Evolutionary conservation across 2,113 vertebrate genomes (phyloP).

Genomic region (Cranoglanis bouderius): DNA sequence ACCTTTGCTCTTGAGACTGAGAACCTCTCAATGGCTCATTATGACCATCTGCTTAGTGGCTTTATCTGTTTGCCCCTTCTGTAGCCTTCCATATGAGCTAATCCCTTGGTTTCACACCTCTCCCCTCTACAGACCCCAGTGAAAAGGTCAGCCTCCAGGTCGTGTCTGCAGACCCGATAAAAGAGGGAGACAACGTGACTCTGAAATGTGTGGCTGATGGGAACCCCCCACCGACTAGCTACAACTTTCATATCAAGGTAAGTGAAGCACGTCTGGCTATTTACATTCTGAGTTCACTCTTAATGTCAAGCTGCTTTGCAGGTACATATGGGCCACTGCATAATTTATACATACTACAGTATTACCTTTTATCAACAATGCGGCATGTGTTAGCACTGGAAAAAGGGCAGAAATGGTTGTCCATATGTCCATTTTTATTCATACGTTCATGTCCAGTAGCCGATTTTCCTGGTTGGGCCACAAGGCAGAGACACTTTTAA

Average conservation of each 20-base stretch:
- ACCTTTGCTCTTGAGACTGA: constrained; percentile 43
- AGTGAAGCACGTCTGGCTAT: neutral
- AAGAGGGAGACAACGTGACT: constrained; percentile 90
- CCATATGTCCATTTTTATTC: neutral
- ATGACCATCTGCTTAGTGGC: constrained; percentile 43
- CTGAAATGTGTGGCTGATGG: constrained; percentile 90
- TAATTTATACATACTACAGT: constrained; percentile 16
- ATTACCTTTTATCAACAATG: constrained; percentile 3
- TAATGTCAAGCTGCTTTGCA: constrained; percentile 9
- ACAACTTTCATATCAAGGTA: constrained; percentile 84
- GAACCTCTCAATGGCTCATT: constrained; percentile 34
- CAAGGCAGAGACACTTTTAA: neutral
- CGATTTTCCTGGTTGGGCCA: neutral
- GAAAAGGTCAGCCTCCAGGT: constrained; percentile 86
- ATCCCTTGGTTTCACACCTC: constrained; percentile 5
- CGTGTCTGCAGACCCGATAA: constrained; percentile 72
- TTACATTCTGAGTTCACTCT: constrained; percentile 11
- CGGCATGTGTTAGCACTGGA: neutral
- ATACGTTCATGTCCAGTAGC: neutral
- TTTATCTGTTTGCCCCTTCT: constrained; percentile 43
- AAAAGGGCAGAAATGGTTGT: neutral
- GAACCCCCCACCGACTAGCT: constrained; percentile 88
- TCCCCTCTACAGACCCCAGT: constrained; percentile 82
- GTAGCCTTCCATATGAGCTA: constrained; percentile 21
- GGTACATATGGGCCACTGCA: neutral